Base-by-base conservation (phyloP, 2,888 invertebrate species). In the Xestia xanthographa region DNA sequence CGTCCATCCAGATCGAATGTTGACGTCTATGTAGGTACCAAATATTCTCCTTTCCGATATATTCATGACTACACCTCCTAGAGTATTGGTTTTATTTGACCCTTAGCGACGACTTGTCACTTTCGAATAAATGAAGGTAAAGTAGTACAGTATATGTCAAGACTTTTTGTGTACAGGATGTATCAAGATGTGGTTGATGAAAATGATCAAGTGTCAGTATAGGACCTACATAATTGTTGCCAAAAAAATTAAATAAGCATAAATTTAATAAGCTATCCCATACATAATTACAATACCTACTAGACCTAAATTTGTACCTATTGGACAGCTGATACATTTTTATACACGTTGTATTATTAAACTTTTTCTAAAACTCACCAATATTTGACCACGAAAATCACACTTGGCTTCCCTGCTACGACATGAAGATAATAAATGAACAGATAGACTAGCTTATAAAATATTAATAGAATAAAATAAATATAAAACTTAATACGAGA, bases 41-140 rank as follows among this genome's bases (percentile, higher is more conserved):
- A 75, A 75, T 71, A 83, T 70, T 75, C 69, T 71, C 26, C 26
- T 11, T 22, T 14, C 34, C 58, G 41, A 76, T 72, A 72, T 72
- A 72, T 80, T 80, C 66, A 67, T 56, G 53, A 45, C 48, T 62
- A 60, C 62, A 50, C 17, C 56, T 72, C 63, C 45, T n/a, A 53
- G 62, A 65, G 56, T 62, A 63, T 75, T 68, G 74, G 67, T 71
- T 68, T 56, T 34, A n/a, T 29, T 53, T 26, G 58, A 70, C 60
- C 72, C 60, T 72, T 50, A 58, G 9, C 26, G 12, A 62, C 26
- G 14, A 56, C 56, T 62, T 53, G 66, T 74, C 58, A 71, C 53
- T 71, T 60, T 20, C 29, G 1, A 56, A 69, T 41, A 72, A 72
- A 80, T 48, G 20, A 60, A 60, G 20, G 29, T 29, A 34, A n/a